phyloP scores from a whole-genome alignment of 2,113 vertebrate species.

The Scolopax mira region DNA sequence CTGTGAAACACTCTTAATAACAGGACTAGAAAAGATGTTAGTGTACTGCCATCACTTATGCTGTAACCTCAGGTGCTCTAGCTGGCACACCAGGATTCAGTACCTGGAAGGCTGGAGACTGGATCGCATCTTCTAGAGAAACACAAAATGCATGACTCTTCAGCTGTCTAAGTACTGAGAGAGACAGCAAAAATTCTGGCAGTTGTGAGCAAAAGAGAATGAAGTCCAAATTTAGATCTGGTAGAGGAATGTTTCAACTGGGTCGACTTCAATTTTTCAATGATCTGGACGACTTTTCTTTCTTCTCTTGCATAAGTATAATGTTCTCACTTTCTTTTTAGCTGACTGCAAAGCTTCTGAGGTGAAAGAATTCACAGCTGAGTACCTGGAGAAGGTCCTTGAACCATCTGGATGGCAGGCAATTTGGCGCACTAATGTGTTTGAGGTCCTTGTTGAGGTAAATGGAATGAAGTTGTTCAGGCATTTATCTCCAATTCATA shows the following conservation, averaged over 20 bases:
- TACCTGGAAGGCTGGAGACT: background rate
- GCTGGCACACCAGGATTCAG: background rate
- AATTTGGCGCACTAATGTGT: constrained; percentile 87
- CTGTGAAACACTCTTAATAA: background rate
- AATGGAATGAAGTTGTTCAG: constrained; percentile 12
- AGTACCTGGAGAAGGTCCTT: constrained; percentile 91
- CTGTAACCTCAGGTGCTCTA: background rate
- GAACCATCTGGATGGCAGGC: constrained; percentile 91
- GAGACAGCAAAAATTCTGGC: background rate
- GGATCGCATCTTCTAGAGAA: background rate
- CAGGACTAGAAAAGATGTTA: background rate
- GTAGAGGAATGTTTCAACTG: background rate
- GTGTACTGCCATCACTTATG: background rate
- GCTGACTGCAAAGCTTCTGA: constrained; percentile 95
- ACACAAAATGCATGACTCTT: background rate
- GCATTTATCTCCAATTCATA: background rate
- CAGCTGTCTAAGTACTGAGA: background rate
- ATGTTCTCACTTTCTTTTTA: constrained; percentile 51
- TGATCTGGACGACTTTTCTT: background rate
- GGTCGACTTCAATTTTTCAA: background rate
- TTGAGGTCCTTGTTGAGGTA: constrained; percentile 91
- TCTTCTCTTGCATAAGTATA: background rate
- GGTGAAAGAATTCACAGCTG: constrained; percentile 86
- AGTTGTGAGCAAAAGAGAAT: background rate
- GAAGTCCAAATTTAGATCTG: background rate